Evolutionary conservation across 2,113 vertebrate species (phyloP).

Genomic region (Ovis aries): ARS-UI_Ramb_v3.0 NC_056077.1:22073501-22074000

Average conservation of each 20-base stretch:
- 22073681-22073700: background rate
- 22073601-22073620: background rate
- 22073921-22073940: background rate
- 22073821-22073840: background rate
- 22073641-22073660: background rate
- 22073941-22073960: background rate
- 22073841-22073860: background rate
- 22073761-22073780: background rate
- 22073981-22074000: background rate
- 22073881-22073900: background rate
- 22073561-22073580: background rate
- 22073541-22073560: background rate
- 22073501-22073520: background rate
- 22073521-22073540: background rate
- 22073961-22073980: background rate
- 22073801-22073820: background rate
- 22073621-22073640: background rate
- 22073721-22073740: background rate
- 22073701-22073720: background rate
- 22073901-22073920: background rate
- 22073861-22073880: background rate
- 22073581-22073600: background rate
- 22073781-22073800: background rate
- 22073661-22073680: background rate
- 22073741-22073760: background rate